Base-by-base conservation (phyloP, 2,113 vertebrate genomes). In the Grus americana region DNA sequence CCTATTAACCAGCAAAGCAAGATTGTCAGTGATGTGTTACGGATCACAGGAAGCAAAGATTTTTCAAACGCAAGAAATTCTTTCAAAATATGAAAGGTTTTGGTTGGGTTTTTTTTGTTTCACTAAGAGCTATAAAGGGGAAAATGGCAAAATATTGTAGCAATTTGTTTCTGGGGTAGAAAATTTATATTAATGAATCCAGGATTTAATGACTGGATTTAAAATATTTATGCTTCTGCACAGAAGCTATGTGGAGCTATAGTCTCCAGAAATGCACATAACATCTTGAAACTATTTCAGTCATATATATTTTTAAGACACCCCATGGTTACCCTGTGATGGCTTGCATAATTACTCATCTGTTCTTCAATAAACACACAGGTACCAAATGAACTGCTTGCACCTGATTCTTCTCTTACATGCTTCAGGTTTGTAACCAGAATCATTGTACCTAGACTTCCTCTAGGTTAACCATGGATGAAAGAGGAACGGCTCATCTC, bases 261-360 rank as follows among this genome's bases (percentile, higher is more conserved):
- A 47, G 6, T 24, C 12, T 57, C 34, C n/a, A 79, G 32, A 93
- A 62, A 85, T 9, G 7, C 10, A 62, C 2, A 0, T 10, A 44
- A 61, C 9, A 70, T 38, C 54, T 61, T 73, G 23, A 87, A 87
- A 80, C 8, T 4, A 20, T 79, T 90, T 86, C 3, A 3, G 11
- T 12, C 11, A 52, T 40, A 6, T 20, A 19, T 8, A 8, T 58
- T 72, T 73, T 79, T 76, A 93, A 83, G n/a, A 50, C 4, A 86
- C 3, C 2, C 11, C 10, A 36, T 1, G 0, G n/a, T 23, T 54
- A 59, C 12, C 26, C 9, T 50, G 15, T 3, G 1, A 55, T 38
- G 18, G 20, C 14, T 93, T 71, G 20, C 12, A 12, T 46, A 75
- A 63, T 78, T 70, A 21, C 3, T 70, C 6, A 36, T 36, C 22